Base-by-base conservation (phyloP, 2,113 vertebrate genomes). In the Xenopus laevis region DNA sequence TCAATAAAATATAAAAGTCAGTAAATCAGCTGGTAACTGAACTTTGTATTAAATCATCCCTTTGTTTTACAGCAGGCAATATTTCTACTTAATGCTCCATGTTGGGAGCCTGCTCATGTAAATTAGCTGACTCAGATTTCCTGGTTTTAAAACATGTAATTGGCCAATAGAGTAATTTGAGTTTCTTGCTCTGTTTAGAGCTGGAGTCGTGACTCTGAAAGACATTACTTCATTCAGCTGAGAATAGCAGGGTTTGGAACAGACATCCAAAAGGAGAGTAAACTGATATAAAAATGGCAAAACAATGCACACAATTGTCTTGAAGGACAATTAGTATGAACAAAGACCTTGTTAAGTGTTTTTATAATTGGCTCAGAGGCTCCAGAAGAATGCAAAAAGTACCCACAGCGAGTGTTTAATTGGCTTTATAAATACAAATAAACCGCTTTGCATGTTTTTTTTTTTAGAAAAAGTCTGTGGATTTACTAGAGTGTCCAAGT, bases 241-340 rank as follows among this genome's bases (percentile, higher is more conserved):
- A 79, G 46, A 71, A 78, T 82, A 75, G 68, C 65, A 47, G 13
- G 47, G 40, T 79, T 77, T 81, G 79, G 81, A 45, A 78, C 13
- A 75, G 84, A 82, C 1, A 64, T 13, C 70, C 77, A 65, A 78
- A 82, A 72, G 65, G 9, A 71, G 78, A 79, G 84, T 83, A 81
- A 84, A 78, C 21, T 82, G 65, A 52, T 68, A 81, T 84, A 83
- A 82, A 82, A 85, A 59, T 79, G 55, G 55, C 18, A 79, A 72
- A 65, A 78, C 65, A 79, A 79, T 81, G 71, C 15, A 74, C 27
- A 79, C 11, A 59, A 60, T 63, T 81, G 20, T 21, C 69, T 78
- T 78, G 68, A 23, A 72, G 79, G 80, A 79, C 68, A 75, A 83
- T 77, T 79, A 80, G 1, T 47, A 45, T 78, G 66, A 80, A 33